Base-by-base conservation (phyloP, 2,888 invertebrate species). In the Argyra leucocephala region DNA sequence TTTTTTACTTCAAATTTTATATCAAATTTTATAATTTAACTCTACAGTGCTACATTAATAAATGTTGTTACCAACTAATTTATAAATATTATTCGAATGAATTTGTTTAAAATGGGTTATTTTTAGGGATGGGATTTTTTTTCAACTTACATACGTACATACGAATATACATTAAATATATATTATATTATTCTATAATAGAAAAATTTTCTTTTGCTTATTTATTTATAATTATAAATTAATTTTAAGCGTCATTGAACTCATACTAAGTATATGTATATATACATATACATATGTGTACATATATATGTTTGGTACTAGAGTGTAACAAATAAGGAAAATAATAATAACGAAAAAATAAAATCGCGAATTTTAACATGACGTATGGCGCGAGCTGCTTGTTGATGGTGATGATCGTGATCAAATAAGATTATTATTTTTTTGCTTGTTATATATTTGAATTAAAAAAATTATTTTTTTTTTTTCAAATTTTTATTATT, bases 201-300 rank as follows among this genome's bases (percentile, higher is more conserved):
- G n/a, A 48, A 48, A 48, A 2, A 5, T 48, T 48, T 48, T 48
- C 18, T 48, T n/a, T 48, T n/a, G 48, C 18, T 18, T 18, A 48
- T 48, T 48, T 48, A 48, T 48, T 48, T 48, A 12, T 18, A 48
- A 48, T 48, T 48, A 12, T 48, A 15, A 48, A 48, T 48, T 48
- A 48, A 48, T 48, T 48, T 48, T 48, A 48, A 48, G 48, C 48
- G 48, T 48, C 48, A 48, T 48, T 48, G 48, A 48, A 48, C 48
- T 48, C 48, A 48, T 48, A 48, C 18, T 9, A 9, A n/a, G n/a
- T n/a, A n/a, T n/a, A 48, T 48, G 48, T 48, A 48, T 48, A 2
- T 48, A 48, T 48, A 15, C 12, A 37, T 37, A 37, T 37, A 12
- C 12, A 37, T 37, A 37, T 10, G 37, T 9, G 12, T 37, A 37